phyloP scores from a whole-genome alignment of 2,888 invertebrate genomes.

The Periphyllus acericola region DNA sequence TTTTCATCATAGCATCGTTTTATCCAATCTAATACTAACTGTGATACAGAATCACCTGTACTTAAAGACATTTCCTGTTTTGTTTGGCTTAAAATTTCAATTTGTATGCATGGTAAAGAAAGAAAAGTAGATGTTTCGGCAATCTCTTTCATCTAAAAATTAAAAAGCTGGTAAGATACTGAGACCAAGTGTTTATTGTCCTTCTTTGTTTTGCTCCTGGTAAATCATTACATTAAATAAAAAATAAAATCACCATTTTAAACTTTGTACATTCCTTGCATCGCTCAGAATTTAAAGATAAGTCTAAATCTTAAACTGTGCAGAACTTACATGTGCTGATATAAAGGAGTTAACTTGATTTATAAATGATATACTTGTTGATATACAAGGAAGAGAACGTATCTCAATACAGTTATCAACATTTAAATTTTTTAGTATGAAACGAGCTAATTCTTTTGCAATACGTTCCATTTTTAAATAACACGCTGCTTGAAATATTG shows the following conservation, averaged over 20 bases:
- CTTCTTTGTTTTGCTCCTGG: neutral
- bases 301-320: neutral
- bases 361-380: constrained; percentile 70
- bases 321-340: constrained; percentile 72
- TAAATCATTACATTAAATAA: neutral
- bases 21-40: constrained; percentile 76
- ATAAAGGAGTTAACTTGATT: constrained; percentile 78
- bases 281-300: neutral
- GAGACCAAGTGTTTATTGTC: neutral
- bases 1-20: constrained; percentile 67
- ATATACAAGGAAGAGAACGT: constrained; percentile 71
- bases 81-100: constrained; percentile 80
- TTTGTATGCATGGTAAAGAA: constrained; percentile 75
- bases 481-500: constrained; percentile 83
- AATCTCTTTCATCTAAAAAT: constrained; percentile 59
- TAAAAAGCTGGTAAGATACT: constrained; percentile 18
- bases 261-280: neutral
- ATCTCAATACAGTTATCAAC: constrained; percentile 72
- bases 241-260: neutral
- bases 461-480: constrained; percentile 81
- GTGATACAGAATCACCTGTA: constrained; percentile 71
- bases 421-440: constrained; percentile 75
- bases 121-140: constrained; percentile 66
- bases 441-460: constrained; percentile 77
- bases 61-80: constrained; percentile 74